Evolutionary conservation across 2,113 vertebrate genomes (phyloP), one percentile per base, ranked within the genome.

Genomic region (Alaudala cheleensis): DNA sequence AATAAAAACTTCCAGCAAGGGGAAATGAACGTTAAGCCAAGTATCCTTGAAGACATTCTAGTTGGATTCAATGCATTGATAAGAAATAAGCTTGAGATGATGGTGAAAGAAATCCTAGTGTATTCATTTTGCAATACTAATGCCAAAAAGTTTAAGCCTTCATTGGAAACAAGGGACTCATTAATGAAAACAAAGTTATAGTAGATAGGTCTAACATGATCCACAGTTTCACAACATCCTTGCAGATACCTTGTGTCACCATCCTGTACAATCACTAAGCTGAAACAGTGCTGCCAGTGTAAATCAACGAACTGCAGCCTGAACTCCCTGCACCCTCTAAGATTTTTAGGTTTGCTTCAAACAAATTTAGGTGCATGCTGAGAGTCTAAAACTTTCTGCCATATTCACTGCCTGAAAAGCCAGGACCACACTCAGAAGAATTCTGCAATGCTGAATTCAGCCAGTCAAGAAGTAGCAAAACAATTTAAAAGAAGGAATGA

Each of bases 1-100:
- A 92, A 91, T 90, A 84, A 89, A 90, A 80, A 33, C 71, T 81
- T 91, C 53, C 28, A 94, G 67, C 56, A 92, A 93, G n/a, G 8
- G 58, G 81, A 92, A 96, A 62, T n/a, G 11, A 70, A 51, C 37
- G 60, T 85, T 93, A 76, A 86, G 62, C n/a, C 65, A 93, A 93
- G 31, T 79, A 87, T 86, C 56, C 54, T 86, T 91, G 42, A 96
- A 90, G 51, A 81, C 17, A 42, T 86, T 71, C 71, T 86, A 88
- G 79, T 26, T 91, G 65, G 76, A 92, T 67, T 88, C 79, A 81
- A 64, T 15, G 12, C 44, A 67, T 66, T 76, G 85, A 91, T 58
- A 83, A 67, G 77, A 92, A 81, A 54, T 25, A 86, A 85, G 53
- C 57, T 95, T 82, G 50, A 72, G 80, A 85, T 44, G 80, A 22